Evolutionary conservation across 2,113 vertebrate species (phyloP).

Genomic region (Xyliphius kryptos): DNA sequence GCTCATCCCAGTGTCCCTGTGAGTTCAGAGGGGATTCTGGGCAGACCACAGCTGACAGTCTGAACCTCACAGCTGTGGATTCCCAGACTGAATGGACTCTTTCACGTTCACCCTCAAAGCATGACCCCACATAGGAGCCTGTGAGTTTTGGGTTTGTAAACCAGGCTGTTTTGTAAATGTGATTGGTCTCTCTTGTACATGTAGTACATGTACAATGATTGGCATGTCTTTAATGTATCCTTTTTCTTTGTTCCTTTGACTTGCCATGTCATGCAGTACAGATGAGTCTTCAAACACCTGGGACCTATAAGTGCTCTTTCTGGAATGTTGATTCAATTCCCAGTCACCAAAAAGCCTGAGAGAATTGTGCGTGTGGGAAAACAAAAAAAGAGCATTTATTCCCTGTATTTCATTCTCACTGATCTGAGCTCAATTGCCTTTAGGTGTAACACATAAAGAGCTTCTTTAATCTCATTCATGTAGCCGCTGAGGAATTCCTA

Average conservation of each 20-base stretch:
- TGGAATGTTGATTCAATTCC: conserved; percentile 58
- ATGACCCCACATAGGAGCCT: too few species aligned
- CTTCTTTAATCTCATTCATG: conserved; percentile 15
- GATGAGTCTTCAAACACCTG: conserved; percentile 53
- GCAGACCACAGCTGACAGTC: conserved; percentile 41
- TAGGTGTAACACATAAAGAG: conserved; percentile 25
- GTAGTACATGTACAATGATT: too few species aligned
- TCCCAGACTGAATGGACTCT: conserved; percentile 38
- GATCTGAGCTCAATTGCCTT: conserved; percentile 36
- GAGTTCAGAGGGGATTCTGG: conserved; percentile 28
- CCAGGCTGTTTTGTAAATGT: too few species aligned
- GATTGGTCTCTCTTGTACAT: too few species aligned
- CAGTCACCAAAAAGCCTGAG: too few species aligned
- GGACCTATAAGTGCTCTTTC: conserved; percentile 45
- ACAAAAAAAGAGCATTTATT: conserved; percentile 31
- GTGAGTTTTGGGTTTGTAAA: too few species aligned
- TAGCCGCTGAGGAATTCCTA: conserved; percentile 4
- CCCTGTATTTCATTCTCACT: conserved; percentile 19
- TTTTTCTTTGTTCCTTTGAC: conserved; percentile 45
- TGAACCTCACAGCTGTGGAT: conserved; percentile 38
- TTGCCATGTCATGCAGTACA: conserved; percentile 33
- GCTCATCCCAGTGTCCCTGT: conserved; percentile 33
- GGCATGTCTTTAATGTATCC: conserved; percentile 28
- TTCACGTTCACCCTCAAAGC: conserved; percentile 39
- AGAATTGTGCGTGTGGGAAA: too few species aligned